Evolutionary conservation across 2,888 invertebrate genomes (phyloP).

Genomic region (Cordilura impudica): DNA sequence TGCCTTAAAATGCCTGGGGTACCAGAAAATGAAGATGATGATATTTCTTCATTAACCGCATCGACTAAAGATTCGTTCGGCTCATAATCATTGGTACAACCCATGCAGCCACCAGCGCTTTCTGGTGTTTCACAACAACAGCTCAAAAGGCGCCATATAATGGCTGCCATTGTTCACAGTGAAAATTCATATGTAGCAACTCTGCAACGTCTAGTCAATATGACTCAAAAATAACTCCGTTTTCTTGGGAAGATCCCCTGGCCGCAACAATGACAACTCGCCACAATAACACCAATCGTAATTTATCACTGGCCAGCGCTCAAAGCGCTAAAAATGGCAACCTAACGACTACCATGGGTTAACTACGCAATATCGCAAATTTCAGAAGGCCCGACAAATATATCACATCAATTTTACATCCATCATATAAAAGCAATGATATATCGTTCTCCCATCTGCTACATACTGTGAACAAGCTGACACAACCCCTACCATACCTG

Average conservation of each 20-base stretch:
- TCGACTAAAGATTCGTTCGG: slow-evolving; percentile 68
- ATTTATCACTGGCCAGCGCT: slow-evolving; percentile 25
- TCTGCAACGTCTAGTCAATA: slow-evolving; percentile 93
- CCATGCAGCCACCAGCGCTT: slow-evolving; percentile 89
- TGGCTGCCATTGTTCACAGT: slow-evolving; percentile 95
- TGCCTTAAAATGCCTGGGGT: slow-evolving; percentile 86
- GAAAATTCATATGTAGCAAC: slow-evolving; percentile 97
- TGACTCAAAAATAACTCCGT: slow-evolving; percentile 87
- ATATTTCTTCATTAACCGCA: slow-evolving; percentile 62
- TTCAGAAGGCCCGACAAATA: slow-evolving; percentile 72
- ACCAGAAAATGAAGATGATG: too few relatives aligned
- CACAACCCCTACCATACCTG: too few relatives aligned
- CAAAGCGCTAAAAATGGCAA: slow-evolving; percentile 61
- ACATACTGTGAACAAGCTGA: too few relatives aligned
- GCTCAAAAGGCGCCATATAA: slow-evolving; percentile 92
- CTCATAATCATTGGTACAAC: slow-evolving; percentile 77
- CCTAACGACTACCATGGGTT: slow-evolving; percentile 74
- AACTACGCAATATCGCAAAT: slow-evolving; percentile 69
- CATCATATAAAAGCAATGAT: too few relatives aligned
- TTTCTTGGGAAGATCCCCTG: slow-evolving; percentile 86
- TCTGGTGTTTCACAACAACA: slow-evolving; percentile 89
- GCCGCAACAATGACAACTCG: slow-evolving; percentile 62
- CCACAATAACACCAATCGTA: slow-evolving; percentile 38
- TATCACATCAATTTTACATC: slow-evolving; percentile 68
- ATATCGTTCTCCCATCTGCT: too few relatives aligned